phyloP scores from a whole-genome alignment of 2,888 invertebrate species.

The Tinea semifulvella region DNA sequence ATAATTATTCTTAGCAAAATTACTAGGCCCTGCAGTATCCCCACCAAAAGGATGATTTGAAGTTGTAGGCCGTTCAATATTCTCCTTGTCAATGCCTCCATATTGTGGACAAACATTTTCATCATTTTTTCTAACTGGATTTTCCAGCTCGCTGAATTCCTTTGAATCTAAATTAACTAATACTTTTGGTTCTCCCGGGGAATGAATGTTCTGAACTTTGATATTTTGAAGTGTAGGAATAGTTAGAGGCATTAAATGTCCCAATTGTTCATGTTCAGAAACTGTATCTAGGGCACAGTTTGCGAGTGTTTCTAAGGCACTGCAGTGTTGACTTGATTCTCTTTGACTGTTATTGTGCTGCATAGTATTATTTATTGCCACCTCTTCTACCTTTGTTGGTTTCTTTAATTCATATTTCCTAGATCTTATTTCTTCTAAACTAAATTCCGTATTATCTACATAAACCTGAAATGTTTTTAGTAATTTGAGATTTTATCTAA shows the following conservation, averaged over 20 bases:
- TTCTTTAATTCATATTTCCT: constrained; percentile 58
- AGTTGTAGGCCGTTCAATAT: constrained; percentile 28
- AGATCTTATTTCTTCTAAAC: constrained; percentile 80
- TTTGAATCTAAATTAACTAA: constrained; percentile 58
- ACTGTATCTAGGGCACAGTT: constrained; percentile 57
- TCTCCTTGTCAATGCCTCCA: constrained; percentile 38
- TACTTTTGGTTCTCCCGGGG: constrained; percentile 58
- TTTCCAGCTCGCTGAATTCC: constrained; percentile 48
- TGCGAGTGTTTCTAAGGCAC: constrained; percentile 57
- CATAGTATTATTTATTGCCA: constrained; percentile 27
- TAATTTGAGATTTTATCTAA: no score
- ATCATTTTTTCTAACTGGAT: constrained; percentile 35
- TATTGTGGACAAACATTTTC: constrained; percentile 31
- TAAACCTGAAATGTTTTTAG: constrained; percentile 58
- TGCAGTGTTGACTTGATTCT: constrained; percentile 55
- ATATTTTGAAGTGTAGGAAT: constrained; percentile 56
- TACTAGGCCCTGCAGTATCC: constrained; percentile 34
- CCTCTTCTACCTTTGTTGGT: constrained; percentile 35
- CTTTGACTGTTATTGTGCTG: constrained; percentile 41
- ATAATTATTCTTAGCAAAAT: constrained; percentile 48
- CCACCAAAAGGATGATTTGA: constrained; percentile 29
- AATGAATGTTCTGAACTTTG: constrained; percentile 56
- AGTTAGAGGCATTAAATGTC: constrained; percentile 51
- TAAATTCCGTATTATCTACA: constrained; percentile 71
- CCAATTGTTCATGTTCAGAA: constrained; percentile 56